Evolutionary conservation across 2,113 vertebrate genomes (phyloP).

Genomic region (Felis chaus): DNA sequence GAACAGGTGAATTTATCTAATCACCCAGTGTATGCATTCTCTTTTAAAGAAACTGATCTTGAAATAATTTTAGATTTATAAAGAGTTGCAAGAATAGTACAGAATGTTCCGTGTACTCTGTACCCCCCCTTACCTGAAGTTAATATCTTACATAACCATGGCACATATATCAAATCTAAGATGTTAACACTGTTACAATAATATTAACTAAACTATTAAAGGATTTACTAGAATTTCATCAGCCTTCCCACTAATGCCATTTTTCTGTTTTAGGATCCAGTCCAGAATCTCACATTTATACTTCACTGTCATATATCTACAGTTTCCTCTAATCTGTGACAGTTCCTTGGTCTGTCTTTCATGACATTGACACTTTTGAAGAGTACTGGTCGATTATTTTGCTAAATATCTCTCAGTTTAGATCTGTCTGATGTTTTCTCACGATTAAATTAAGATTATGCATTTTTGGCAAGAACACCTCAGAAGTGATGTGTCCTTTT

Average conservation of each 20-base stretch:
- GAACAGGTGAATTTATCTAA: constrained; percentile 4
- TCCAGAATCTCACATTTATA: neutral
- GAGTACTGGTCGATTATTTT: neutral
- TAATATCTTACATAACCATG: neutral
- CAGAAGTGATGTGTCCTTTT: neutral
- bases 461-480: neutral
- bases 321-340: neutral
- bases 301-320: neutral
- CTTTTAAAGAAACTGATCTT: neutral
- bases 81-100: constrained; percentile 40
- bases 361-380: neutral
- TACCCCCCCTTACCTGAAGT: neutral
- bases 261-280: neutral
- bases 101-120: neutral
- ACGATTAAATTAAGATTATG: neutral
- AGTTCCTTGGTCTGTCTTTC: neutral
- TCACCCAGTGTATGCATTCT: neutral
- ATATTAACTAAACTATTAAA: neutral
- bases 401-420: neutral
- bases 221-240: neutral
- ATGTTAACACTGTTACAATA: neutral
- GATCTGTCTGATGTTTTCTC: neutral
- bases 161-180: neutral
- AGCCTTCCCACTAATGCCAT: neutral
- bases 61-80: constrained; percentile 44